phyloP scores from a whole-genome alignment of 2,888 invertebrate genomes.

The Drosophila kokeensis region DNA sequence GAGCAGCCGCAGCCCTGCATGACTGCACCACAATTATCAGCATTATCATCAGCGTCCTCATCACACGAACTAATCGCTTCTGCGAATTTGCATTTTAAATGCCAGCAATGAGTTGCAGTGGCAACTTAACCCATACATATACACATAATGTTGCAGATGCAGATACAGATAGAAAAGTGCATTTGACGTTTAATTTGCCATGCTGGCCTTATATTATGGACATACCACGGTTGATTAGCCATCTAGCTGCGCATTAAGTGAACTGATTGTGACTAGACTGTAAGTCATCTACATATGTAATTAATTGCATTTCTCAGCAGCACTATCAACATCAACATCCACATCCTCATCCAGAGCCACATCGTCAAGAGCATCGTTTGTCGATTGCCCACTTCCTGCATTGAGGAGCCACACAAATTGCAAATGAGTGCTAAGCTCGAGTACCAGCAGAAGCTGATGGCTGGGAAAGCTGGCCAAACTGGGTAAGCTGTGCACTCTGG shows the following conservation, averaged over 20 bases:
- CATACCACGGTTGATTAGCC: constrained; percentile 68
- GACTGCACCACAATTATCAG: constrained; percentile 8
- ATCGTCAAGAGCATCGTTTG: constrained; percentile 61
- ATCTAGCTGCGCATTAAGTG: constrained; percentile 53
- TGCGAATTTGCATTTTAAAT: constrained; percentile 72
- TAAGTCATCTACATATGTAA: constrained; percentile 70
- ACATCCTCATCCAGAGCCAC: constrained; percentile 27
- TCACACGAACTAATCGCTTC: constrained; percentile 72
- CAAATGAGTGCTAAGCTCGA: constrained; percentile 39
- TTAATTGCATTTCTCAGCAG: constrained; percentile 70
- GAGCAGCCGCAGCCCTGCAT: background rate
- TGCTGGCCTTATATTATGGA: constrained; percentile 66
- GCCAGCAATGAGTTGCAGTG: constrained; percentile 44
- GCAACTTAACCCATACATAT: constrained; percentile 5
- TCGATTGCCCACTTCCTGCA: constrained; percentile 78
- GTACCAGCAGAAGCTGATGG: constrained; percentile 5
- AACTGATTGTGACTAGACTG: constrained; percentile 68
- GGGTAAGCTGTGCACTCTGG: background rate
- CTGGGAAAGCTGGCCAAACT: constrained; percentile 4
- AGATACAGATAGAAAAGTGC: constrained; percentile 23
- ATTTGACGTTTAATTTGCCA: constrained; percentile 54
- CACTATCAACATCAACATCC: constrained; percentile 46
- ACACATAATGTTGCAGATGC: constrained; percentile 19
- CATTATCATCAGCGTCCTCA: constrained; percentile 30
- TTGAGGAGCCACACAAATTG: constrained; percentile 51